These are phyloP conservation scores for Chionomys nivalis DNA, from an alignment of 2,113 vertebrate species.

Conservation along the genomic window DNA sequence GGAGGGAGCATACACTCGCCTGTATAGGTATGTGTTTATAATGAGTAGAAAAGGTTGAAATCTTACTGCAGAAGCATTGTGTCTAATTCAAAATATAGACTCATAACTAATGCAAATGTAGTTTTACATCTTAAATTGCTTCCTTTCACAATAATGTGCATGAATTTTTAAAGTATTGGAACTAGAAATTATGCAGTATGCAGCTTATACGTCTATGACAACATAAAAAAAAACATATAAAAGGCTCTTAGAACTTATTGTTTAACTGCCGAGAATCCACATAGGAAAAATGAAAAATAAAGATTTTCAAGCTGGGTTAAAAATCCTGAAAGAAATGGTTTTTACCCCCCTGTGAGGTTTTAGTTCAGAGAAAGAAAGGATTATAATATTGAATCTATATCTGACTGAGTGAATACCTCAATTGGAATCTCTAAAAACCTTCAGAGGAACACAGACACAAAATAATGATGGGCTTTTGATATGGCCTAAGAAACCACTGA, in stretches of 20 bases:
- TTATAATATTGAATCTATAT: background rate
- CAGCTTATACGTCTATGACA: background rate
- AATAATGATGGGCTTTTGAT: background rate
- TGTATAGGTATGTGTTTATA: background rate
- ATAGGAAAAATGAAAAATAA: background rate
- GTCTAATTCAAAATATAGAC: background rate
- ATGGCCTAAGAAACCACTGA: background rate
- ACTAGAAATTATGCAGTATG: background rate
- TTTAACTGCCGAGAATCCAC: background rate
- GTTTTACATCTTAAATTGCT: background rate
- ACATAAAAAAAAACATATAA: background rate
- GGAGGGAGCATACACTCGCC: background rate
- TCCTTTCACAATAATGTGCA: background rate
- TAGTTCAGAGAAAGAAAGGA: background rate
- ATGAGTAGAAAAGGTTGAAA: background rate
- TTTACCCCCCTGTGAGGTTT: background rate
- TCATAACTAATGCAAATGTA: background rate
- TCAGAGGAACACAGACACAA: background rate
- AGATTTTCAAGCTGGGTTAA: background rate
- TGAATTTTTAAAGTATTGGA: background rate
- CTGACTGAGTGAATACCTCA: background rate
- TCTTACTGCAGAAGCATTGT: background rate
- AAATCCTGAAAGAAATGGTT: background rate
- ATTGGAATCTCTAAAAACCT: background rate
- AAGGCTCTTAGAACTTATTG: background rate